Base-by-base conservation (phyloP, 2,113 vertebrate genomes). In the Perca fluviatilis region DNA sequence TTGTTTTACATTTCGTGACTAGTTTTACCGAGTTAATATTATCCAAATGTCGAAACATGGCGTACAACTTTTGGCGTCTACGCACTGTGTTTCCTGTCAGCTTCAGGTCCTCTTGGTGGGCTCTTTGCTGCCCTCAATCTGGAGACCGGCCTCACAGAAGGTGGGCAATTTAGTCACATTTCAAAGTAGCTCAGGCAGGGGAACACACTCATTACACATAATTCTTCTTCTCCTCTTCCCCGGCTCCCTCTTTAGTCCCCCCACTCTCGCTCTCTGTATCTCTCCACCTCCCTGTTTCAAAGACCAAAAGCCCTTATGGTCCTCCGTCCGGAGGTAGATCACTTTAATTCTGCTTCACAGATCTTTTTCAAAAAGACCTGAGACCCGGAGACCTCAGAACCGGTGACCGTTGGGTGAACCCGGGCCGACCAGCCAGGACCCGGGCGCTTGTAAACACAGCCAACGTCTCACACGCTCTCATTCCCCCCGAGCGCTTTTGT, bases 311-410 rank as follows among this genome's bases (percentile, higher is more conserved):
- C 80, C 76, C 89, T 89, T 61, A 77, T 69, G 77, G 86, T 91
- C 79, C 70, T 84, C 86, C 64, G 84, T 83, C 89, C 86, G 85
- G 91, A 95, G 94, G 94, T 95, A 95, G 95, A 95, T 96, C 95
- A 95, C 89, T 95, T 96, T 96, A 96, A 95, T 96, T 96, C 95
- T 96, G 95, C 95, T 95, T 96, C 94, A 96, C 74, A 27, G 94
- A 93, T 94, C 93, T 95, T 94, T 95, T 95, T 95, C 88, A 95
- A 95, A 95, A 95, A 94, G 89, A 92, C 88, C 89, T 67, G 56
- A 95, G 94, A 94, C 93, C 92, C 77, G 64, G 84, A 93, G 94
- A 95, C 94, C 93, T 89, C 88, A 92, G 90, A 94, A 94, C 94
- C 80, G 68, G 62, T 96, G 95, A 96, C 95, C 95, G 94, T 18